Percentiles rank a stretch among this genome's conserved stretches.
Evolutionary conservation across 2,797 vertebrate genomes (phyloP).

Genomic region (Leuciscus waleckii): DNA sequence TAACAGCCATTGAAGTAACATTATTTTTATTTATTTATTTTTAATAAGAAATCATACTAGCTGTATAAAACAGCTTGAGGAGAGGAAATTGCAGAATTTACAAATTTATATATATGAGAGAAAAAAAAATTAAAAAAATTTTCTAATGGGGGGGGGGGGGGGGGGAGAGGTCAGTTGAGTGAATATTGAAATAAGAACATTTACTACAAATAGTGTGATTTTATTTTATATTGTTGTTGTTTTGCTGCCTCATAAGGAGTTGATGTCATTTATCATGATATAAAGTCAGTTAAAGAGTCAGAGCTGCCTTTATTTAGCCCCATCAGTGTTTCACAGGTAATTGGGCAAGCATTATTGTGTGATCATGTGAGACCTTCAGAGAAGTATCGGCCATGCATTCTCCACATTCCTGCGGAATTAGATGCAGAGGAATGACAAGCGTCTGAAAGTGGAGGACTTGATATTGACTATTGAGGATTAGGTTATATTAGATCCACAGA

Average conservation of each 20-base stretch:
- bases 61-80: too few relatives aligned
- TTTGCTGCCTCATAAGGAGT: neutral
- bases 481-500: constrained; percentile 46
- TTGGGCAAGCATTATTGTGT: constrained; percentile 47
- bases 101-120: too few relatives aligned
- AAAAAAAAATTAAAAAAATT: too few relatives aligned
- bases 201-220: neutral
- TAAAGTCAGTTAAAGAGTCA: neutral
- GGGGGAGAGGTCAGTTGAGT: neutral
- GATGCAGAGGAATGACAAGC: constrained; percentile 43
- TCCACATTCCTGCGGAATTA: constrained; percentile 61
- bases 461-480: constrained; percentile 39
- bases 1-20: neutral
- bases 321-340: constrained; percentile 40
- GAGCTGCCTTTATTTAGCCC: constrained; percentile 26
- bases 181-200: neutral
- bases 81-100: too few relatives aligned
- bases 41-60: neutral
- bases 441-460: constrained; percentile 28
- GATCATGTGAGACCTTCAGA: constrained; percentile 57
- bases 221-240: neutral
- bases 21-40: neutral
- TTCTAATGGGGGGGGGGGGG: too few relatives aligned
- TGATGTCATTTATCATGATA: neutral
- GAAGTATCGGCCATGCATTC: constrained; percentile 57